Evolutionary conservation across 2,888 invertebrate species (phyloP), one percentile per base, ranked within the genome.

Genomic region (Torymus tubicola): DNA sequence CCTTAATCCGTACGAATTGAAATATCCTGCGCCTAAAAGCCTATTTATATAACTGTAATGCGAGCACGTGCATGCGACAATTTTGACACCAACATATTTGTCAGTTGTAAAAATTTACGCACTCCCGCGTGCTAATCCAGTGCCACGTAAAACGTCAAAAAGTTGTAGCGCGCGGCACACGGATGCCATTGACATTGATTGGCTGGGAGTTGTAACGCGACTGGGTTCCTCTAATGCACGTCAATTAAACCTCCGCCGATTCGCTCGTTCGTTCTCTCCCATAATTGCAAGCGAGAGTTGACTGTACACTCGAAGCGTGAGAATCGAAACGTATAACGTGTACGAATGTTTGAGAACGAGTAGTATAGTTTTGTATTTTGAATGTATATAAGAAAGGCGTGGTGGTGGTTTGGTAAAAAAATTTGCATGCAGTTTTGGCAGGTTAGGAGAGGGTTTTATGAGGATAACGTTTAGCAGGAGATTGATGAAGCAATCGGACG

Each of bases 181-280:
- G 31, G 58, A 57, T 64, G 64, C 50, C 57, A 70, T 65, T 77
- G 77, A 71, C 70, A 71, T 63, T 77, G 70, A 76, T 76, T 61
- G 52, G 61, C 63, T 10, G 53, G 0, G 42, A 42, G 42, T 42
- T 42, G 42, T 42, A 55, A 12, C 57, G 21, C 16, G 14, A 18
- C 16, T 4, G n/a, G 31, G 53, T 18, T 65, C 21, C 18, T 24
- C 10, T 18, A 14, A 24, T 71, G n/a, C 18, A 24, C 67, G 72
- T 67, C 67, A 67, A 67, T 72, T 78, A 60, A 60, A 31, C 18
- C 58, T 5, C 31, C 5, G 4, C 31, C 31, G 31, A 31, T 4
- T 31, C 3, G 31, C 31, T 42, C 52, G n/a, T 57, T 14, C 13
- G 24, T 12, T 68, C 50, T 24, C 14, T 4, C 31, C n/a, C 72